These are phyloP conservation scores for Catharus bicknelli DNA, from an alignment of 2,113 vertebrate genomes.

Conservation along the genomic window DNA sequence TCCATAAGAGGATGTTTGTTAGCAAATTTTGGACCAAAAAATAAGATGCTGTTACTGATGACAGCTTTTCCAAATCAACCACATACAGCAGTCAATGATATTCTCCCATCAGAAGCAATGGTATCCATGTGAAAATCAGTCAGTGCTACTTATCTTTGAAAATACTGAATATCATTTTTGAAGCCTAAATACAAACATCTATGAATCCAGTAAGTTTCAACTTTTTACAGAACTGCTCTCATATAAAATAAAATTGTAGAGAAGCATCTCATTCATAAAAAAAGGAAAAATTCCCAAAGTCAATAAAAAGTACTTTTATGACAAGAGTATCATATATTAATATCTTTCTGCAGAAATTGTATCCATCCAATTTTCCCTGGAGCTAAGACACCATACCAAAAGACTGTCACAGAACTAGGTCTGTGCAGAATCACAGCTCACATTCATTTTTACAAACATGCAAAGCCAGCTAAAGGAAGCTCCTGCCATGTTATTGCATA, in stretches of 20 bases:
- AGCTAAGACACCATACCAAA: neutral
- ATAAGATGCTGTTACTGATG: neutral
- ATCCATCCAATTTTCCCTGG: neutral
- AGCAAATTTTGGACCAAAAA: constrained; percentile 13
- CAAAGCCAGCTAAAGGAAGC: neutral
- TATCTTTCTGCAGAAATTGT: neutral
- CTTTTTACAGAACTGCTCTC: neutral
- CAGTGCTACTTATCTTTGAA: neutral
- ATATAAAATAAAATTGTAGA: neutral
- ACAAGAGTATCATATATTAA: neutral
- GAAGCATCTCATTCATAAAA: neutral
- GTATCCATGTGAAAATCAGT: neutral
- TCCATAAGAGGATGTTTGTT: neutral
- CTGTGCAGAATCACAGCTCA: neutral
- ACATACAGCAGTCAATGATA: neutral
- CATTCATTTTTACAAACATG: neutral
- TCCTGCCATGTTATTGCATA: neutral
- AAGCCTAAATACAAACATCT: neutral
- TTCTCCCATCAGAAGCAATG: neutral
- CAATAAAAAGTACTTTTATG: neutral
- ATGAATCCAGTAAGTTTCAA: neutral
- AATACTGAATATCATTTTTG: neutral
- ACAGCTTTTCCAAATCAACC: neutral
- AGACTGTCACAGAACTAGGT: neutral
- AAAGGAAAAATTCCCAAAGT: neutral